Percentiles rank a stretch among this genome's conserved stretches.
Conservation (phyloP, 2,113 vertebrate species). For the Pleuronectes platessa region DNA sequence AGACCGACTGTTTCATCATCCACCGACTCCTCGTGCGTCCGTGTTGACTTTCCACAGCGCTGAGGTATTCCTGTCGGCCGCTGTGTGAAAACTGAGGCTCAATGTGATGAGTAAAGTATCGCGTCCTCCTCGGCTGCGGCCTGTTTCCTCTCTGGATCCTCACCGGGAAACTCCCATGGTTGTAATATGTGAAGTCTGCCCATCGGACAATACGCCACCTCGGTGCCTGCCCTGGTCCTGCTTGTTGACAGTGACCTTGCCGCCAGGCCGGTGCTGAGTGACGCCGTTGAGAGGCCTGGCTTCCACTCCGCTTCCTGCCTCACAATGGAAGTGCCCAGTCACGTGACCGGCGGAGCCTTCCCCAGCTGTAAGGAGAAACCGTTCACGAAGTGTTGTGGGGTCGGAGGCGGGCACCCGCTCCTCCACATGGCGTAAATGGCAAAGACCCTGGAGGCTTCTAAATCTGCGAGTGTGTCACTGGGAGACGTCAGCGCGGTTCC, state of each 20-base stretch:
- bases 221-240: constrained; percentile 64
- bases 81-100: constrained; percentile 28
- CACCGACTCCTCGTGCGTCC: neutral
- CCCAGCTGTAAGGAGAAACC: constrained; percentile 64
- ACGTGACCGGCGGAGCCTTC: constrained; percentile 59
- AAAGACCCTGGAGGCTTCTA: constrained; percentile 41
- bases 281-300: constrained; percentile 61
- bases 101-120: constrained; percentile 33
- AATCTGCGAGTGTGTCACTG: constrained; percentile 44
- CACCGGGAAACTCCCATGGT: constrained; percentile 34
- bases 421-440: constrained; percentile 41
- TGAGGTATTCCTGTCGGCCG: constrained; percentile 56
- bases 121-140: neutral
- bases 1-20: constrained; percentile 32
- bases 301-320: constrained; percentile 76
- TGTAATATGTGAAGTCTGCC: constrained; percentile 1
- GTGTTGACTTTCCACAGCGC: constrained; percentile 58
- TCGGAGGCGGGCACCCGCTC: constrained; percentile 20
- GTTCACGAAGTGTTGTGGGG: constrained; percentile 58
- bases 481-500: constrained; percentile 56
- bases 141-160: constrained; percentile 20
- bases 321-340: constrained; percentile 76
- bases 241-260: constrained; percentile 79
- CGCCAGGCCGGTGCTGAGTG: constrained; percentile 68
- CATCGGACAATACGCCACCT: constrained; percentile 41